Conservation (phyloP, 2,888 invertebrate species). For the Trachelus troglodyta region DNA sequence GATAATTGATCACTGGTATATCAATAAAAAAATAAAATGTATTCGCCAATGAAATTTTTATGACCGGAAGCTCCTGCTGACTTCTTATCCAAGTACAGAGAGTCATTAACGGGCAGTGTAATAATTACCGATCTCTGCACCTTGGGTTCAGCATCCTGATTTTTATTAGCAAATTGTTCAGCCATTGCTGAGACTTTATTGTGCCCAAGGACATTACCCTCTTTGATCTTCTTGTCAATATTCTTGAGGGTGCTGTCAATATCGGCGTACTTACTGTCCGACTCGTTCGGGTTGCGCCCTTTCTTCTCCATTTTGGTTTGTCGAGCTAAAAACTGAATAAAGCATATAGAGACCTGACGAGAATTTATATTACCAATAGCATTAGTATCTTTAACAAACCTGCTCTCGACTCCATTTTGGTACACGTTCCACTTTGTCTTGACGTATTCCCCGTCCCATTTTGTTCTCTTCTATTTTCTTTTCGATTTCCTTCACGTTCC, state of each 20-base stretch:
- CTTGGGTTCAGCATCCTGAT: conserved; percentile 69
- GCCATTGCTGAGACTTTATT: conserved; percentile 90
- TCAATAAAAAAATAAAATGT: not conserved
- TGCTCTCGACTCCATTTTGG: conserved; percentile 93
- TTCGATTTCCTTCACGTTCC: conserved; percentile 92
- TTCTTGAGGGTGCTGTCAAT: conserved; percentile 80
- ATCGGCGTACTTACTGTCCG: conserved; percentile 75
- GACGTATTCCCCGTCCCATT: conserved; percentile 72
- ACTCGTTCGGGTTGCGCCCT: conserved; percentile 71
- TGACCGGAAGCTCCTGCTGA: not conserved
- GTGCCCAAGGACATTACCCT: conserved; percentile 78
- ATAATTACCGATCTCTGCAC: conserved; percentile 71
- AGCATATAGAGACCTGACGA: conserved; percentile 58
- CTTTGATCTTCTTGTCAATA: conserved; percentile 79
- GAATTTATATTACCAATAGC: conserved; percentile 18
- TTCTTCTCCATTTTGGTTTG: conserved; percentile 79
- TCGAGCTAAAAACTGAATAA: conserved; percentile 72
- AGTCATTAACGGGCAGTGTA: conserved; percentile 9
- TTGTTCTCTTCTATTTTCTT: conserved; percentile 86
- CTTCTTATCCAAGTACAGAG: not conserved
- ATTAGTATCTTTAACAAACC: conserved; percentile 56
- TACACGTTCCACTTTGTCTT: conserved; percentile 75
- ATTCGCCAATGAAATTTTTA: not conserved
- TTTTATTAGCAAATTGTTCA: conserved; percentile 76
- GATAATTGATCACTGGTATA: not conserved